phyloP scores from a whole-genome alignment of 2,113 vertebrate genomes.

The Tetrao urogallus region DNA sequence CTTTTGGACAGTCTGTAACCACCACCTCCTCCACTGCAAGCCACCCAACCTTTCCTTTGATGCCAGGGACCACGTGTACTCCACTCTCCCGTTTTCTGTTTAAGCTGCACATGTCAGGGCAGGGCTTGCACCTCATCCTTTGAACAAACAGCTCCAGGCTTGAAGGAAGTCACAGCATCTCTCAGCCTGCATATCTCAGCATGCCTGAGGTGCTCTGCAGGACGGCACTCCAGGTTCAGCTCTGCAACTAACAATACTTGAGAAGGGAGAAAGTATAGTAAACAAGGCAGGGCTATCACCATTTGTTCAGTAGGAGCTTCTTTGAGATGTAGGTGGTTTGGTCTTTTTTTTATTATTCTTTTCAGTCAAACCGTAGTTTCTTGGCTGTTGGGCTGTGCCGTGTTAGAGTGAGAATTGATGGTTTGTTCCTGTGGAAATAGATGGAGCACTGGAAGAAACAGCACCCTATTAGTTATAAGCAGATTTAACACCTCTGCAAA shows the following conservation, averaged over 20 bases:
- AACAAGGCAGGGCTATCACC: background rate
- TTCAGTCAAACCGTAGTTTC: background rate
- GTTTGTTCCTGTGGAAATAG: conserved; percentile 21
- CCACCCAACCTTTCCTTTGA: rapidly evolving
- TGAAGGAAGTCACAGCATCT: background rate
- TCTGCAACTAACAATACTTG: background rate
- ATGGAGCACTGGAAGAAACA: background rate
- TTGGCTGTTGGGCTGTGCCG: background rate
- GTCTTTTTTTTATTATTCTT: background rate
- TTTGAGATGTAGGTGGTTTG: background rate
- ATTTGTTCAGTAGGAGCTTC: background rate
- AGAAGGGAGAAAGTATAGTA: background rate
- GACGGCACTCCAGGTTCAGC: background rate
- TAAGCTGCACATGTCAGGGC: background rate
- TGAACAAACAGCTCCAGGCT: background rate
- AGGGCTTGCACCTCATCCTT: background rate
- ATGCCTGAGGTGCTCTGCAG: background rate
- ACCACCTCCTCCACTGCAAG: background rate
- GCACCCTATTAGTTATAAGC: background rate
- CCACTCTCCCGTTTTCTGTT: background rate
- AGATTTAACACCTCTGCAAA: conserved; percentile 56
- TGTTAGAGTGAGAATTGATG: background rate
- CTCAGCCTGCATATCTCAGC: background rate
- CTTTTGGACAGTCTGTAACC: background rate
- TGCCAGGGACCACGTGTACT: background rate